Conservation (phyloP, 2,888 invertebrate species). For the Ophion slaviceki region DNA sequence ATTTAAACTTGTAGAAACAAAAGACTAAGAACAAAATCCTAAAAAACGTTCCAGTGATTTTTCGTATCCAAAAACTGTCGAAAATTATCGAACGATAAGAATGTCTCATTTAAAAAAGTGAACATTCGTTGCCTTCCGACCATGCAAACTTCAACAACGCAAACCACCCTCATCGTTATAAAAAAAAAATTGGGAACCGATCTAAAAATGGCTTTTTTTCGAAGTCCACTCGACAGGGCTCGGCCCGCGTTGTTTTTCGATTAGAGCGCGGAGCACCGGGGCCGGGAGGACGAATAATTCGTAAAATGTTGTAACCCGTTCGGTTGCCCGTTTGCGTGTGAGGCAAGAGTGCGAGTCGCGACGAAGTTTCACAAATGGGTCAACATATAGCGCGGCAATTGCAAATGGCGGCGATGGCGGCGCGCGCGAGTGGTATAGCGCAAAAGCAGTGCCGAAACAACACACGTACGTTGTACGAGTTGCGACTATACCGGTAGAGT, state of each 20-base stretch:
- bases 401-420: slow-evolving; percentile 63
- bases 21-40: too few species aligned
- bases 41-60: too few species aligned
- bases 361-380: slow-evolving; percentile 81
- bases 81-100: too few species aligned
- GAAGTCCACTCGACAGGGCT: too few species aligned
- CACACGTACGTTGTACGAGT: not conserved
- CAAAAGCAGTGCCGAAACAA: slow-evolving; percentile 36
- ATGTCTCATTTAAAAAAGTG: too few species aligned
- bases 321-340: slow-evolving; percentile 32
- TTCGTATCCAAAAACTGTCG: too few species aligned
- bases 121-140: too few species aligned
- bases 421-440: slow-evolving; percentile 33
- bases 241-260: not conserved
- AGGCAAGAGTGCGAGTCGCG: slow-evolving; percentile 73
- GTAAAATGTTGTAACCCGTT: slow-evolving; percentile 69
- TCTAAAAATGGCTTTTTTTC: not conserved
- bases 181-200: too few species aligned
- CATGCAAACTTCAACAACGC: too few species aligned
- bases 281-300: slow-evolving; percentile 63
- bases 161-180: too few species aligned
- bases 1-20: too few species aligned
- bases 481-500: not conserved
- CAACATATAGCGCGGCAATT: slow-evolving; percentile 67
- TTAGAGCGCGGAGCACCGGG: slow-evolving; percentile 31